These are phyloP conservation scores for Novumbra hubbsi DNA, from an alignment of 2,797 vertebrate genomes.

Conservation along the genomic window DNA sequence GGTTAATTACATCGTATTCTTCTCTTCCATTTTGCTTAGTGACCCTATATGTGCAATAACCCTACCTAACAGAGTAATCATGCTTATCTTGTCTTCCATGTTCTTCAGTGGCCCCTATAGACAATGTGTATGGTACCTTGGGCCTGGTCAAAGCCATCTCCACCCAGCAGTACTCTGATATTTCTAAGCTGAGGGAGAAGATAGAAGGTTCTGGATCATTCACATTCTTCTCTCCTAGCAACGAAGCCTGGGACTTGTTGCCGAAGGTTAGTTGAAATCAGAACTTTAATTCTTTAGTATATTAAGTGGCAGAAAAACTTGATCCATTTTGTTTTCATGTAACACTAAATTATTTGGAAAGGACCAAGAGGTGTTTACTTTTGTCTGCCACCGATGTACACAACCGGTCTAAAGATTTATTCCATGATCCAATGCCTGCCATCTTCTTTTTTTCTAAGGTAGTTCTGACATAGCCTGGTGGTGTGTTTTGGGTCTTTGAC, in stretches of 20 bases:
- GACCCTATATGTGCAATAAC: constrained; percentile 88
- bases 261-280: constrained; percentile 73
- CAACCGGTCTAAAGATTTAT: too few species aligned
- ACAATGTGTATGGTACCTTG: constrained; percentile 90
- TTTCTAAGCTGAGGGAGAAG: constrained; percentile 85
- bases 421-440: too few species aligned
- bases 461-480: too few species aligned
- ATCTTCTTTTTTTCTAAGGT: too few species aligned
- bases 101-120: constrained; percentile 88
- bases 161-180: constrained; percentile 84
- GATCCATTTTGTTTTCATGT: too few species aligned
- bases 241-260: constrained; percentile 91
- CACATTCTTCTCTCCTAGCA: constrained; percentile 95
- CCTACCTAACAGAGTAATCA: too few species aligned
- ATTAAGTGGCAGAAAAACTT: too few species aligned
- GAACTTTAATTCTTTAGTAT: too few species aligned
- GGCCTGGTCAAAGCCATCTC: constrained; percentile 84
- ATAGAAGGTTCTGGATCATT: constrained; percentile 92
- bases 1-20: neutral
- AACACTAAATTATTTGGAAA: too few species aligned
- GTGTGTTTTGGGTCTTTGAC: too few species aligned
- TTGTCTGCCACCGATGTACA: too few species aligned
- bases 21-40: constrained; percentile 68
- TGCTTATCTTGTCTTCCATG: constrained; percentile 6
- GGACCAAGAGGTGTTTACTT: too few species aligned